Percentiles rank a stretch among this genome's conserved stretches.
phyloP scores from a whole-genome alignment of 37 sponge, comb jelly and placozoan species.

The Cliona cf. orientalis region DNA sequence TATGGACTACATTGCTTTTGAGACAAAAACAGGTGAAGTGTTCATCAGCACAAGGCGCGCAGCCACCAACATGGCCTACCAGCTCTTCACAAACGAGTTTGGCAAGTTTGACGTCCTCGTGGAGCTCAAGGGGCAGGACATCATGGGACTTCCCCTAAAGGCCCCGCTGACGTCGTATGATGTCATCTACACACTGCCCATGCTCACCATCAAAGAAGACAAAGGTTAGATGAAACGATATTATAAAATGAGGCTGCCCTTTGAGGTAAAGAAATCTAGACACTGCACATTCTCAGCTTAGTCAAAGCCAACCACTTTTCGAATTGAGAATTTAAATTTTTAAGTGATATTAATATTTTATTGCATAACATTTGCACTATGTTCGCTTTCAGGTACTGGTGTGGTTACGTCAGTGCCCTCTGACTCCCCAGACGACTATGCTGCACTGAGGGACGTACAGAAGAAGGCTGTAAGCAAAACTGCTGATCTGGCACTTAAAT shows the following conservation, averaged over 20 bases:
- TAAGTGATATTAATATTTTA: no score
- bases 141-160: conserved; percentile 94
- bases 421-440: conserved; percentile 98
- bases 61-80: conserved; percentile 96
- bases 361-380: neutral
- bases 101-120: conserved; percentile 81
- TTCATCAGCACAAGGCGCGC: conserved; percentile 82
- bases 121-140: conserved; percentile 84
- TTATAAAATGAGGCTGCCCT: no score
- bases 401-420: conserved; percentile 99
- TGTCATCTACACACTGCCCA: conserved; percentile 94
- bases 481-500: no score
- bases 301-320: no score
- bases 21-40: conserved; percentile 69
- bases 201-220: conserved; percentile 96
- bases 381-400: conserved; percentile 92
- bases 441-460: conserved; percentile 95
- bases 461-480: conserved; percentile 81
- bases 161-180: conserved; percentile 94
- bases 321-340: no score
- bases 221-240: no score
- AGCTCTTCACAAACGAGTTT: conserved; percentile 85
- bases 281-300: no score
- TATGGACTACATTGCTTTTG: conserved; percentile 91
- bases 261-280: no score